phyloP scores from a whole-genome alignment of 35 echinoderm and acorn worm species.

The Apostichopus parvimensis region DNA sequence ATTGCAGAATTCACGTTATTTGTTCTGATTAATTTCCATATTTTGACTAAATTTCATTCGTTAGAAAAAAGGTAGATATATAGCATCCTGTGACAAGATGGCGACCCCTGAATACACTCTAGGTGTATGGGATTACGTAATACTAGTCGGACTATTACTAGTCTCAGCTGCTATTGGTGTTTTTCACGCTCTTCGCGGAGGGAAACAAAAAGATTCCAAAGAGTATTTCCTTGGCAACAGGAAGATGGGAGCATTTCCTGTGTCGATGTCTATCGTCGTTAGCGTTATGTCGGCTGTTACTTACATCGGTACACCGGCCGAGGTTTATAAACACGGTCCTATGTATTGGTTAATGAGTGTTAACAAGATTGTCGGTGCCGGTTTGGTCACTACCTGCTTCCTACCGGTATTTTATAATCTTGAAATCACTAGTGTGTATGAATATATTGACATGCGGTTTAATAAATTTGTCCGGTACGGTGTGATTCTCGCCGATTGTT shows the following conservation, averaged over 20 bases:
- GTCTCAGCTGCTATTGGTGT: constrained; percentile 31
- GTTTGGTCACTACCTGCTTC: background rate
- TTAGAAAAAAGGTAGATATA: too few species aligned
- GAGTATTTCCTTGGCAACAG: constrained; percentile 43
- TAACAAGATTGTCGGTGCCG: background rate
- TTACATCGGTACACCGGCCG: background rate
- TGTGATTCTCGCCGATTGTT: background rate
- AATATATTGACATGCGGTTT: constrained; percentile 41
- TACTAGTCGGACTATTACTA: constrained; percentile 2
- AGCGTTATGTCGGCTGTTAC: background rate
- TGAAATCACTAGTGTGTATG: constrained; percentile 37
- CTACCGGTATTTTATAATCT: constrained; percentile 40
- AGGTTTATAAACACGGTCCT: background rate
- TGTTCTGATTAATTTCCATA: too few species aligned
- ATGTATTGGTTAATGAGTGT: background rate
- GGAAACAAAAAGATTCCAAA: constrained; percentile 32
- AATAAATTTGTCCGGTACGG: constrained; percentile 17
- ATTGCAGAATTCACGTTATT: too few species aligned
- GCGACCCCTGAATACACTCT: background rate
- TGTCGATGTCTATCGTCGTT: background rate
- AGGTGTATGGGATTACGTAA: constrained; percentile 20
- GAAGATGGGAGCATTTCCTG: constrained; percentile 9
- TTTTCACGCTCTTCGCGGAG: constrained; percentile 3
- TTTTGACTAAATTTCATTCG: too few species aligned
- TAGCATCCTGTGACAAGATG: background rate